Conservation (phyloP, 2,888 invertebrate species). For the Hemistola chrysoprasaria region DNA sequence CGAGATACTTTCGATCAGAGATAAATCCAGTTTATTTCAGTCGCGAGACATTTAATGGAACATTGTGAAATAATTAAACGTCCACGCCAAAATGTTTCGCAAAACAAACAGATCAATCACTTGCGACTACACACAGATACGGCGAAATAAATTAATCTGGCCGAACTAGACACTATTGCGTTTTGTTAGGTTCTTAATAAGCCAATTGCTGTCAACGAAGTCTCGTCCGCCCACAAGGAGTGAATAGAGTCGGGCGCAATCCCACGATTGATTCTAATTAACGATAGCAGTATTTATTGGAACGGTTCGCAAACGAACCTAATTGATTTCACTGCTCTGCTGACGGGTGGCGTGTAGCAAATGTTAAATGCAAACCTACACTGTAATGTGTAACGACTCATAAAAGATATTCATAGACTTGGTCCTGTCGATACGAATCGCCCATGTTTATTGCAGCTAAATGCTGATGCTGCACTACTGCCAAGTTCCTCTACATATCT, state of each 20-base stretch:
- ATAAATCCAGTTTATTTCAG: constrained; percentile 30
- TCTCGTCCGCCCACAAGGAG: constrained; percentile 61
- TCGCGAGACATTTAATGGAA: constrained; percentile 26
- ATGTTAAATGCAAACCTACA: too few relatives aligned
- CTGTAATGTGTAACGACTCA: too few relatives aligned
- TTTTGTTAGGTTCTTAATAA: constrained; percentile 69
- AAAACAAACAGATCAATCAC: constrained; percentile 47
- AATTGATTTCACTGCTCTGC: constrained; percentile 70
- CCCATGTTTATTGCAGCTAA: too few relatives aligned
- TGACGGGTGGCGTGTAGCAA: constrained; percentile 40
- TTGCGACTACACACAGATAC: constrained; percentile 40
- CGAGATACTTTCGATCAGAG: constrained; percentile 22
- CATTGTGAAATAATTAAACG: constrained; percentile 32
- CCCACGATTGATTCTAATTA: constrained; percentile 81
- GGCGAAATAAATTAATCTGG: constrained; percentile 53
- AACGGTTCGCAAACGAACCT: constrained; percentile 74
- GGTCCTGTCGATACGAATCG: too few relatives aligned
- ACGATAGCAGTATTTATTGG: constrained; percentile 80
- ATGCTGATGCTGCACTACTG: too few relatives aligned
- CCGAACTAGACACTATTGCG: constrained; percentile 48
- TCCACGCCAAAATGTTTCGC: constrained; percentile 33
- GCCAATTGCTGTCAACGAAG: constrained; percentile 65
- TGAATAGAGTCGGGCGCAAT: constrained; percentile 68
- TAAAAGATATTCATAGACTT: too few relatives aligned
- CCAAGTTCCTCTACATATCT: too few relatives aligned